A percentile compares a stretch with the other conserved stretches of the same genome.
These are phyloP conservation scores for Apamea anceps DNA, from an alignment of 2,888 invertebrate genomes.

Conservation along the genomic window DNA sequence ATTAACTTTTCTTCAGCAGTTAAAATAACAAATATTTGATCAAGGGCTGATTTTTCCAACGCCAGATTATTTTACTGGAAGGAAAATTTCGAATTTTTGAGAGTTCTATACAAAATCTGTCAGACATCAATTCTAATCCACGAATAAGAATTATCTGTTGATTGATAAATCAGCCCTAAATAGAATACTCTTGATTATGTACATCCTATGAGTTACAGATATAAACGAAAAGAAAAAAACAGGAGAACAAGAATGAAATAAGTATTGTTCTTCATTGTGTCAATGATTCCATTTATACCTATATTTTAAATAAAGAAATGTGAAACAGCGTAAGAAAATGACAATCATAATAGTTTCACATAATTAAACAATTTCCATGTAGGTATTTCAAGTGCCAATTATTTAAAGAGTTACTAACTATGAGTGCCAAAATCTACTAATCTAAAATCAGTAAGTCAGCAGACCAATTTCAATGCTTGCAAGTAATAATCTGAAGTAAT, in stretches of 20 bases:
- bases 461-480: not conserved
- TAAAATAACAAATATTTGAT: not conserved
- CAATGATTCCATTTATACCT: not conserved
- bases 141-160: no score
- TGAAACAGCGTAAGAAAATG: not conserved
- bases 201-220: not conserved
- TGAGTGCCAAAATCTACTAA: constrained; percentile 10
- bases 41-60: no score
- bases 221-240: not conserved
- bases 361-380: constrained; percentile 2
- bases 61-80: no score
- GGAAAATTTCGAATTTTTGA: no score
- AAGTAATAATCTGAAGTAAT: constrained; percentile 8
- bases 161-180: no score
- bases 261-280: not conserved
- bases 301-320: not conserved
- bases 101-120: no score
- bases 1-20: not conserved
- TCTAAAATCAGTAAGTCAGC: not conserved
- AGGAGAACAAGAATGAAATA: not conserved
- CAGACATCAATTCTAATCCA: no score
- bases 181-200: not conserved
- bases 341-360: not conserved
- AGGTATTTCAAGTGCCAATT: not conserved
- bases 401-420: not conserved